A percentile compares a stretch with the other conserved stretches of the same genome.
phyloP scores from a whole-genome alignment of 2,113 vertebrate species.

The Sceloporus tristichus region DNA sequence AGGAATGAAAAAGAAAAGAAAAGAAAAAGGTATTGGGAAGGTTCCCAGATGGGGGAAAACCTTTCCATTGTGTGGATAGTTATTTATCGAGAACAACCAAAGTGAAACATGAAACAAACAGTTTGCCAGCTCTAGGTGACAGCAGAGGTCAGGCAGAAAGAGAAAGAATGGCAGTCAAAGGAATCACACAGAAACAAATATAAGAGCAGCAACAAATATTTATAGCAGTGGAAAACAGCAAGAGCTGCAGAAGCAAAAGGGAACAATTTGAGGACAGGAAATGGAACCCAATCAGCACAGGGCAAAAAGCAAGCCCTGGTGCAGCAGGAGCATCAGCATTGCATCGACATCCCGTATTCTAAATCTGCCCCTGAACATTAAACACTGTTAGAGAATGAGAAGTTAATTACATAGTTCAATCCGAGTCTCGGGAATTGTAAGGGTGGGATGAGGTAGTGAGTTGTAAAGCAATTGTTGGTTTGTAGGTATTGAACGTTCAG shows the following conservation, averaged over 20 bases:
- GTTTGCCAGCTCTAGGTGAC: constrained; percentile 20
- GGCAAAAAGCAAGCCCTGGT: background rate
- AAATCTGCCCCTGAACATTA: background rate
- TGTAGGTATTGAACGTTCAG: background rate
- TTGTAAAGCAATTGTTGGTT: background rate
- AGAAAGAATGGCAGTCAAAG: constrained; percentile 4
- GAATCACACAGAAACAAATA: background rate
- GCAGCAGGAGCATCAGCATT: background rate
- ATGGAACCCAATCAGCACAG: background rate
- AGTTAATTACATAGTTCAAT: background rate
- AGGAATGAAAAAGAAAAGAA: background rate
- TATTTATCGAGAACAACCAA: constrained; percentile 16
- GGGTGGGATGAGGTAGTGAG: background rate
- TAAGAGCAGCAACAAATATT: background rate
- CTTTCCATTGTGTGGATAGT: background rate
- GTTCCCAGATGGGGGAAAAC: background rate
- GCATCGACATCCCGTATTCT: background rate
- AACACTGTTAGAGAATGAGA: background rate
- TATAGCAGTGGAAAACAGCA: constrained; percentile 3
- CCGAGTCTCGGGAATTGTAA: background rate
- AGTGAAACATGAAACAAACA: background rate
- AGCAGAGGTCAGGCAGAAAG: constrained; percentile 1
- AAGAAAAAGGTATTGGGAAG: background rate
- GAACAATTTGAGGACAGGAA: background rate
- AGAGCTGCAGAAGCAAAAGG: constrained; percentile 8